phyloP scores from a whole-genome alignment of 2,113 vertebrate species.

The Elaphurus davidianus region DNA sequence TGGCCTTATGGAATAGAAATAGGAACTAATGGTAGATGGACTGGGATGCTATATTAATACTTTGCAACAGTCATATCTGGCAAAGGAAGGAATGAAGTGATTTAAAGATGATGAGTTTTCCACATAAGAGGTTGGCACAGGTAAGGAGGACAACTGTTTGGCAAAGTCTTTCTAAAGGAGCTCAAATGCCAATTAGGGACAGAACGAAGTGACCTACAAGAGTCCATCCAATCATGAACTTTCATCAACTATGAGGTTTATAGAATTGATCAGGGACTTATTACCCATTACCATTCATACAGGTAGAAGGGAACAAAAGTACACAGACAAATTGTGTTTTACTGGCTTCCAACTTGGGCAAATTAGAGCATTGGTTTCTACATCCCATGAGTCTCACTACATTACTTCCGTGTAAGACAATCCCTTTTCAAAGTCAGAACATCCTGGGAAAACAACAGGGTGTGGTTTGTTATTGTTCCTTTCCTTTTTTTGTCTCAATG shows the following conservation, averaged over 20 bases:
- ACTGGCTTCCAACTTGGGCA: background rate
- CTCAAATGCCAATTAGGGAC: background rate
- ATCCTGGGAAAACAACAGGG: background rate
- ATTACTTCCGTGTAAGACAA: background rate
- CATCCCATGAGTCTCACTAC: background rate
- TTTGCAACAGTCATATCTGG: background rate
- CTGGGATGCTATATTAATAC: background rate
- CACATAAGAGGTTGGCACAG: background rate
- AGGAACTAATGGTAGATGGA: background rate
- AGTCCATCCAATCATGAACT: background rate
- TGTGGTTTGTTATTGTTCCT: background rate
- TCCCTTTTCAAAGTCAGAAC: background rate
- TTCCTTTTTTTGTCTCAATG: background rate
- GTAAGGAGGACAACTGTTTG: background rate
- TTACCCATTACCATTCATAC: background rate
- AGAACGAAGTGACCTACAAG: background rate
- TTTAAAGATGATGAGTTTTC: background rate
- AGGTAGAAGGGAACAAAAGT: background rate
- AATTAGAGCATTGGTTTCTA: background rate
- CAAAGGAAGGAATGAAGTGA: background rate
- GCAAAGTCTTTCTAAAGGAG: background rate
- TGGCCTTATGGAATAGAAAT: background rate
- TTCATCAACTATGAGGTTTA: background rate
- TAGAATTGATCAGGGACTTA: background rate
- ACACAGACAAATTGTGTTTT: background rate